Percentiles rank a stretch among this genome's conserved stretches.
phyloP scores from a whole-genome alignment of 2,888 invertebrate genomes.

The Saturnia pavonia region DNA sequence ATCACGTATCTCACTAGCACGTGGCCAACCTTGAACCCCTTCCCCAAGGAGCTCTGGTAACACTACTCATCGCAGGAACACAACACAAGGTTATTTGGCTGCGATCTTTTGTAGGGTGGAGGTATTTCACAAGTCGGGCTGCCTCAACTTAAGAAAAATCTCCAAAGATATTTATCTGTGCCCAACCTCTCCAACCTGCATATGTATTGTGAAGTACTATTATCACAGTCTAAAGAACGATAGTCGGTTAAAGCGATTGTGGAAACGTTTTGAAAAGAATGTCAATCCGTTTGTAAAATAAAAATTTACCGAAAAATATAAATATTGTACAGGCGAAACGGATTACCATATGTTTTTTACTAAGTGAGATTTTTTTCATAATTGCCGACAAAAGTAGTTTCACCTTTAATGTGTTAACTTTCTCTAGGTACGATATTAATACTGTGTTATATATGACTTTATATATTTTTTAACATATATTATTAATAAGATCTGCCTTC shows the following conservation, averaged over 20 bases:
- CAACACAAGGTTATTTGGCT: too few species aligned
- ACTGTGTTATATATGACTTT: background rate
- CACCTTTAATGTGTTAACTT: slow-evolving; percentile 7
- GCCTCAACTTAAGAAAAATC: too few species aligned
- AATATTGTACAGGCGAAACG: slow-evolving; percentile 2
- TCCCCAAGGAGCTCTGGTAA: too few species aligned
- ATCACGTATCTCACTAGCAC: too few species aligned
- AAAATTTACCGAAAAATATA: slow-evolving; percentile 1
- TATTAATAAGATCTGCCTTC: background rate
- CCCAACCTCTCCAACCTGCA: too few species aligned
- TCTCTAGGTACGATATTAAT: slow-evolving; percentile 1
- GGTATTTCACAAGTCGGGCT: too few species aligned
- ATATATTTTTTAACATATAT: background rate
- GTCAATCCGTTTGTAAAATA: background rate
- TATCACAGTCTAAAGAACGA: too few species aligned
- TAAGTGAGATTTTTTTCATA: slow-evolving; percentile 7
- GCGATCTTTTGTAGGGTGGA: too few species aligned
- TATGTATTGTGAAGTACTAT: background rate
- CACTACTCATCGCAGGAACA: too few species aligned
- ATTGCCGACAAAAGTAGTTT: background rate
- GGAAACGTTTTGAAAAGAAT: background rate
- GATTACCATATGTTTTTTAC: background rate
- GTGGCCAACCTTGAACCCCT: too few species aligned
- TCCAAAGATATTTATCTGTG: too few species aligned
- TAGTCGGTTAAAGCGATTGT: background rate